phyloP scores from a whole-genome alignment of 2,888 invertebrate genomes.

The Leptura quadrifasciata region DNA sequence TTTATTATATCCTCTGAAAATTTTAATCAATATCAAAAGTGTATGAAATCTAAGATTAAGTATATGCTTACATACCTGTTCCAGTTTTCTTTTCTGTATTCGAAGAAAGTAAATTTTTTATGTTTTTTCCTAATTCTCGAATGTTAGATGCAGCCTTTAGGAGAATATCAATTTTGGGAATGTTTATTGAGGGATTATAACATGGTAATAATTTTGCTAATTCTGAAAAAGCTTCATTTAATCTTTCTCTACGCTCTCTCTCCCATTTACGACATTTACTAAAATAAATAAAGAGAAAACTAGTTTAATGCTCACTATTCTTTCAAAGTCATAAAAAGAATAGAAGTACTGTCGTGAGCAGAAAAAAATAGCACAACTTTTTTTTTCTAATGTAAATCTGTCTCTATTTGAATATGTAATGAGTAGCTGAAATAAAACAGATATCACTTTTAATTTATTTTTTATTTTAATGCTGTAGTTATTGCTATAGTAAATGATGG shows the following conservation, averaged over 20 bases:
- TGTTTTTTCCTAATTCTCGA: conserved; percentile 70
- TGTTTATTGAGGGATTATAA: conserved; percentile 72
- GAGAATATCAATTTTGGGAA: conserved; percentile 73
- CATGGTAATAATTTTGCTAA: conserved; percentile 75
- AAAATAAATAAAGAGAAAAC: conserved; percentile 51
- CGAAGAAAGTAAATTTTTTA: conserved; percentile 65
- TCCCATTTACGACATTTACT: conserved; percentile 84
- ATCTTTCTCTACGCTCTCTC: conserved; percentile 80
- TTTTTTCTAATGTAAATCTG: no score
- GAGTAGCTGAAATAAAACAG: no score
- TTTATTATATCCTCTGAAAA: conserved; percentile 68
- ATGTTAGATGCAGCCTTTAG: conserved; percentile 71
- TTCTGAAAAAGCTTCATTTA: conserved; percentile 76
- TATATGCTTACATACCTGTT: conserved; percentile 51
- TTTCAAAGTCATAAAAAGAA: no score
- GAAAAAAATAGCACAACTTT: no score
- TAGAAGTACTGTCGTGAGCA: no score
- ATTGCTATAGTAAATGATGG: no score
- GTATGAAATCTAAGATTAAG: no score
- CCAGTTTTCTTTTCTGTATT: conserved; percentile 54
- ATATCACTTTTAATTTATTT: no score
- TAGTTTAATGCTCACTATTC: no score
- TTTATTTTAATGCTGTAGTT: no score
- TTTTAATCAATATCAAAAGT: not conserved
- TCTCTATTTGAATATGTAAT: no score